Base-by-base conservation (phyloP, 2,888 invertebrate species). In the Stenolophus ochropezus region DNA sequence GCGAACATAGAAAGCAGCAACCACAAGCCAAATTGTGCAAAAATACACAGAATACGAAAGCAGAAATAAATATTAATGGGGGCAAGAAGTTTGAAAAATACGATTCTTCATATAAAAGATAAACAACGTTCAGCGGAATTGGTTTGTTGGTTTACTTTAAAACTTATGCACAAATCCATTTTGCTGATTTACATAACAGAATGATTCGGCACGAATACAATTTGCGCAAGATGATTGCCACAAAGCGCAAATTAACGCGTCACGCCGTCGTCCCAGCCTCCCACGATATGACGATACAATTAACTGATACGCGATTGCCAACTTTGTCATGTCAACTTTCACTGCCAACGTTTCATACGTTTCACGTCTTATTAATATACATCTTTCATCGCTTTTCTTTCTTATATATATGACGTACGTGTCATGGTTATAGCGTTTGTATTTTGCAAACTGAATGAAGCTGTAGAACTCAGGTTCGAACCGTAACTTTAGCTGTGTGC, bases 71-170 rank as follows among this genome's bases (percentile, higher is more conserved):
- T 53, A 53, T 53, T 14, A 53, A 53, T 53, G 18, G 3, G 51
- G 16, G 6, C 3, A 53, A 53, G 51, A 53, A 53, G 16, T 18
- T 53, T 53, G 16, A 53, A 53, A 53, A 53, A 53, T 53, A 53
- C 51, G 51, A 53, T 53, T 53, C 51, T 53, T 53, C 20, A 16
- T 53, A 53, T 53, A 53, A 53, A 53, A 53, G 51, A 53, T 53
- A 53, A 53, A 53, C 51, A 53, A 53, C 51, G 51, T 53, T 53
- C 51, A 53, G 14, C 51, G 18, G 18, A 53, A 53, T 18, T 53
- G 16, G 18, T 18, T 53, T 53, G 51, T 18, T 53, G 16, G 51
- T 53, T 53, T 53, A 53, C 51, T 53, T 14, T 53, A 6, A 18
- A 53, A 53, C 16, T 53, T 53, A 53, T 53, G 18, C 51, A 53